These are phyloP conservation scores for Lynx canadensis DNA, from an alignment of 2,113 vertebrate species.

Conservation along the genomic window DNA sequence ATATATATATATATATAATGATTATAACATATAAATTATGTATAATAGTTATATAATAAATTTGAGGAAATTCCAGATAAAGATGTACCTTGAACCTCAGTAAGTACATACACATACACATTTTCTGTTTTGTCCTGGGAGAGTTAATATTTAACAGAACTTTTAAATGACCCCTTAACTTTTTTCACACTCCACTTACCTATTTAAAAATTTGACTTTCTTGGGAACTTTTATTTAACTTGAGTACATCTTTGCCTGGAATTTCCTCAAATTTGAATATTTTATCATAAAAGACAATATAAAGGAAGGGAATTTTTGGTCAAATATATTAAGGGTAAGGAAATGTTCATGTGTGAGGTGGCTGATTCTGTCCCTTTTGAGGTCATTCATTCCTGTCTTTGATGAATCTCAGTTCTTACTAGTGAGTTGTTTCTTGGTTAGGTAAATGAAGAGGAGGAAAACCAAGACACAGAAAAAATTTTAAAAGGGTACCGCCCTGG, in stretches of 20 bases:
- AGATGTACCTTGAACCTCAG: background rate
- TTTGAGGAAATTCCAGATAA: too few species aligned
- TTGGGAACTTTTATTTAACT: conserved; percentile 30
- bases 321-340: background rate
- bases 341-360: background rate
- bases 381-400: background rate
- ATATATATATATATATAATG: background rate
- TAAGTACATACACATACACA: background rate
- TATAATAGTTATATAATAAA: background rate
- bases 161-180: background rate
- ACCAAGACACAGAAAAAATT: conserved; percentile 80
- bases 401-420: background rate
- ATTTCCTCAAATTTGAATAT: conserved; percentile 12
- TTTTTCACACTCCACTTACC: background rate
- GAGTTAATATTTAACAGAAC: background rate
- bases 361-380: background rate
- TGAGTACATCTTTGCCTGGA: conserved; percentile 33
- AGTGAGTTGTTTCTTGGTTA: conserved; percentile 53
- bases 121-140: conserved; percentile 18
- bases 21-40: background rate
- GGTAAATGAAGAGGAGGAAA: conserved; percentile 79
- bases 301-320: conserved; percentile 24
- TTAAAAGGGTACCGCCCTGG: conserved; percentile 87
- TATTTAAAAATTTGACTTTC: conserved; percentile 32
- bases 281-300: background rate